Evolutionary conservation across 2,888 invertebrate genomes (phyloP).

Genomic region (Calameuta pallipes): DNA sequence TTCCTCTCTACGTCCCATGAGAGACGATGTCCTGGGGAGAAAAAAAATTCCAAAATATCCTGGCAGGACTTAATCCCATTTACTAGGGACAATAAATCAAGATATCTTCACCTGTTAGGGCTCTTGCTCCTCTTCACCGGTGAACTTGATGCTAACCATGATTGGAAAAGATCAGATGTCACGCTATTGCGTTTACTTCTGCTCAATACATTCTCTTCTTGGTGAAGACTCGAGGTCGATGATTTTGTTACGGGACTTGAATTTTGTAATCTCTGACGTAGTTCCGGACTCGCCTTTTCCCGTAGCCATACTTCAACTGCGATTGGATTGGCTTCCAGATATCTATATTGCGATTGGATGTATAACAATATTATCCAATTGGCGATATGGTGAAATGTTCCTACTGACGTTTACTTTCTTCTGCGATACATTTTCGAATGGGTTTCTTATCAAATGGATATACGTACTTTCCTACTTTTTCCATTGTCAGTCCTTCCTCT

Average conservation of each 20-base stretch:
- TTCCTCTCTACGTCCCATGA: constrained; percentile 67
- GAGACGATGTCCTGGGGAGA: constrained; percentile 40
- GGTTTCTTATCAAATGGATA: background rate
- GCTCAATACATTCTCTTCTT: constrained; percentile 49
- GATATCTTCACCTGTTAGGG: constrained; percentile 55
- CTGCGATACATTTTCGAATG: background rate
- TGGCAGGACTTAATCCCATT: background rate
- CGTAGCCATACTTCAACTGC: constrained; percentile 81
- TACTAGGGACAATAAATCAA: background rate
- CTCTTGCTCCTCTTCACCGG: constrained; percentile 74
- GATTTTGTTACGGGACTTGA: constrained; percentile 38
- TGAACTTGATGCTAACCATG: constrained; percentile 82
- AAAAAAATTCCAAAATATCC: constrained; percentile 4
- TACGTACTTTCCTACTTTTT: constrained; percentile 58
- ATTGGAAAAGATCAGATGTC: constrained; percentile 86
- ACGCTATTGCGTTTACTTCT: constrained; percentile 74
- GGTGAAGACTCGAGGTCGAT: constrained; percentile 68
- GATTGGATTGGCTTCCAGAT: constrained; percentile 74
- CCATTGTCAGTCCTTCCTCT: constrained; percentile 57
- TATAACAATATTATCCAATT: background rate
- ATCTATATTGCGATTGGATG: constrained; percentile 38
- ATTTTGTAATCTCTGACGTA: constrained; percentile 71
- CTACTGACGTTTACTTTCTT: background rate
- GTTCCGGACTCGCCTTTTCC: constrained; percentile 79
- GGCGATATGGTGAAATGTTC: background rate